Conservation (phyloP, 2,888 invertebrate genomes). For the Serrognathus titanus region DNA sequence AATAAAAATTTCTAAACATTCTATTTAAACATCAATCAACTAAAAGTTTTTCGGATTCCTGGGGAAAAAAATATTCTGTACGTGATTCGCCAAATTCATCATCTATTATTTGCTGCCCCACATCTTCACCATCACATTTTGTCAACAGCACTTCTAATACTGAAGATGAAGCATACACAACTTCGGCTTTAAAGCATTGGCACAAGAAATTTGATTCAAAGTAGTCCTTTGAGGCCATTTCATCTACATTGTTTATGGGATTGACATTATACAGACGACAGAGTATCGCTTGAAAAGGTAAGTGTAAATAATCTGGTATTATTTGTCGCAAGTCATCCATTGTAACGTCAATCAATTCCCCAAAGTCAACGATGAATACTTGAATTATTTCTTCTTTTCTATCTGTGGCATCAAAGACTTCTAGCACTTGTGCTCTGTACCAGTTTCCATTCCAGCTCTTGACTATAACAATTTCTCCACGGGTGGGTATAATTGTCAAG, state of each 20-base stretch:
- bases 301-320: constrained; percentile 4
- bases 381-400: constrained; percentile 2
- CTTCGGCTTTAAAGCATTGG: constrained; percentile 9
- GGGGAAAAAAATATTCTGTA: not conserved
- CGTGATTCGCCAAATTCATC: constrained; percentile 1
- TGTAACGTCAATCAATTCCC: constrained; percentile 6
- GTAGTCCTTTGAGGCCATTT: not conserved
- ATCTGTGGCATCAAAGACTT: not conserved
- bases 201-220: constrained; percentile 8
- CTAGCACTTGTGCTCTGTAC: constrained; percentile 8
- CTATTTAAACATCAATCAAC: constrained; percentile 3
- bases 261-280: constrained; percentile 8
- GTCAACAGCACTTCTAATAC: constrained; percentile 6
- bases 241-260: not conserved
- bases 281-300: constrained; percentile 12
- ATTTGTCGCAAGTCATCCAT: constrained; percentile 5
- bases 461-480: constrained; percentile 12
- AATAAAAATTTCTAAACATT: not conserved
- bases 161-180: not conserved
- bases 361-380: constrained; percentile 14
- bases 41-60: not conserved
- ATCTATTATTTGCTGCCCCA: constrained; percentile 10
- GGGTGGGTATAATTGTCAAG: constrained; percentile 3
- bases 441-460: constrained; percentile 4
- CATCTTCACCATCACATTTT: constrained; percentile 4